Evolutionary conservation across 2,113 vertebrate genomes (phyloP).

Genomic region (Rhizomys pruinosus): DNA sequence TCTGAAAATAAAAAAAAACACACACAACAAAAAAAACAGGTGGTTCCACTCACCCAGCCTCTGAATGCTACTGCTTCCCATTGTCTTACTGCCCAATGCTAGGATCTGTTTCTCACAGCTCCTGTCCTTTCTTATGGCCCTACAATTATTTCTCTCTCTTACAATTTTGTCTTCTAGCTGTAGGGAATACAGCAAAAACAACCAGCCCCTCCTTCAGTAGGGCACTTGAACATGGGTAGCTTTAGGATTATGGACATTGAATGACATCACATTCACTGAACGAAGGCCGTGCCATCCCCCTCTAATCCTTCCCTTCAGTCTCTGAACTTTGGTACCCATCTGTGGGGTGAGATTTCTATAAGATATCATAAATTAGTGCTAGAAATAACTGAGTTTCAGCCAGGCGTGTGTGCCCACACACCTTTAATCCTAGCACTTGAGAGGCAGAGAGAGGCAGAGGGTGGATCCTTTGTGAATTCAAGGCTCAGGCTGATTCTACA

Average conservation of each 20-base stretch:
- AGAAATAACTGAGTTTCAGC: too few species aligned
- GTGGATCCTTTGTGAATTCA: too few species aligned
- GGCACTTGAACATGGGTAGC: neutral
- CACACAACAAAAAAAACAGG: too few species aligned
- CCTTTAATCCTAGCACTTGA: too few species aligned
- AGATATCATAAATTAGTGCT: neutral
- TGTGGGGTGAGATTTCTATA: neutral
- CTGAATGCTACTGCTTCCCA: neutral
- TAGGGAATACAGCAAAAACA: neutral
- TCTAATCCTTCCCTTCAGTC: neutral
- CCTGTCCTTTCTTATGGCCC: neutral
- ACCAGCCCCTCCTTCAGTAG: neutral
- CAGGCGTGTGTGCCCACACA: too few species aligned
- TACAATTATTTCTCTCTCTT: neutral
- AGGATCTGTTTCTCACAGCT: neutral
- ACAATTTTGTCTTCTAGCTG: conserved; percentile 13
- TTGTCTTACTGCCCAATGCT: neutral
- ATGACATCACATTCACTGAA: neutral
- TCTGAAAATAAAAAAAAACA: too few species aligned
- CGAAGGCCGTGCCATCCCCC: neutral
- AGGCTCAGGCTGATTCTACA: too few species aligned
- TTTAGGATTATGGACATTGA: neutral
- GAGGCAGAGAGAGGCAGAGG: too few species aligned
- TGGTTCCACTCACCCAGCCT: conserved; percentile 72
- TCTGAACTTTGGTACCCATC: neutral